Evolutionary conservation across 2,113 vertebrate genomes (phyloP).

Genomic region (Pyrgilauda ruficollis): DNA sequence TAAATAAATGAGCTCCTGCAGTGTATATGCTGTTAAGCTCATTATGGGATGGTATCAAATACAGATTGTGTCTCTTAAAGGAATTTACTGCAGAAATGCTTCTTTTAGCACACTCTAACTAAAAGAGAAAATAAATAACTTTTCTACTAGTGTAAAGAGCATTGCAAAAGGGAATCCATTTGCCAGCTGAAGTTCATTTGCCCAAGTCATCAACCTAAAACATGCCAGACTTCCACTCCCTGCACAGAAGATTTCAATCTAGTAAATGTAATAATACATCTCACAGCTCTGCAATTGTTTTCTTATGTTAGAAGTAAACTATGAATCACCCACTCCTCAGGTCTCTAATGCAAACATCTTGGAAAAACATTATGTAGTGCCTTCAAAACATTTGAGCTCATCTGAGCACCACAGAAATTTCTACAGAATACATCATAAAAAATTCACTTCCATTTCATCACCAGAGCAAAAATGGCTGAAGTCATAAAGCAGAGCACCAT

Average conservation of each 20-base stretch:
- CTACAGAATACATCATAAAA: neutral
- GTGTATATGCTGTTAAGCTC: conserved; percentile 59
- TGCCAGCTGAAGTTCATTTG: neutral
- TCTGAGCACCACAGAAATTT: neutral
- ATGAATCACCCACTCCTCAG: neutral
- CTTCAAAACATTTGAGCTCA: neutral
- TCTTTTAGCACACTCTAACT: neutral
- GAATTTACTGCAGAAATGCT: conserved; percentile 27
- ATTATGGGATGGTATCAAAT: conserved; percentile 36
- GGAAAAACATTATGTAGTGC: neutral
- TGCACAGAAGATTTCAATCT: neutral
- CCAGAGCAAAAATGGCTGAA: neutral
- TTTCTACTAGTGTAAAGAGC: neutral
- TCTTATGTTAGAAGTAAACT: neutral
- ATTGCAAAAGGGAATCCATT: neutral
- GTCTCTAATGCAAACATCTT: neutral
- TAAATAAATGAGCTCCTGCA: conserved; percentile 52
- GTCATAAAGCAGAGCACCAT: neutral
- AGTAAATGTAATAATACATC: neutral
- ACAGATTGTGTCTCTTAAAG: conserved; percentile 33
- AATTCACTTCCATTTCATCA: neutral
- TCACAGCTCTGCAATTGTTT: neutral
- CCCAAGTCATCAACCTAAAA: neutral
- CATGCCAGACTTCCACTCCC: neutral
- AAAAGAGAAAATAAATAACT: neutral